Base-by-base conservation (phyloP, 2,888 invertebrate genomes). In the Noctuana brunneofusca region DNA sequence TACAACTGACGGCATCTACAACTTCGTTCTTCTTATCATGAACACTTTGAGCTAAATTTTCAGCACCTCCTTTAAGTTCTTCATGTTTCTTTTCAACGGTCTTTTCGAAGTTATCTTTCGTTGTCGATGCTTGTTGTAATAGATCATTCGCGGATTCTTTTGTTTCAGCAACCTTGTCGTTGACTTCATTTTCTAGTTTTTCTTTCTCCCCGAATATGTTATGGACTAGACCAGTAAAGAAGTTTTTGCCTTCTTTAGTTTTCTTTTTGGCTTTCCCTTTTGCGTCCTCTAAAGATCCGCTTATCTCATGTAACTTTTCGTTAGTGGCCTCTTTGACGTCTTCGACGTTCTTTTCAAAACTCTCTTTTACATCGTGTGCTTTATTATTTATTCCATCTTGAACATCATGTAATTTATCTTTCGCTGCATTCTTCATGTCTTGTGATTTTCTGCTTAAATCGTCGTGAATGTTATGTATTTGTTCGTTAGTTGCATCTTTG, bases 181-280 rank as follows among this genome's bases (percentile, higher is more conserved):
- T 89, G 0, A 89, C 74, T 65, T 86, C 88, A 63, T 83, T 83
- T 72, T 91, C 90, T 5, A 89, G 69, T 73, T 90, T 90, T 18
- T 91, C 91, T 70, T 90, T 92, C 59, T 89, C 88, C 6, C 89
- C 89, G 58, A 89, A 89, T 35, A 92, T 87, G 60, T 88, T 90
- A 4, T 87, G 84, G 1, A 90, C 89, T 41, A 92, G 71, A 16
- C 91, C 90, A 9, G 88, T 82, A 41, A 91, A 84, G 69, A 91
- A 91, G 68, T 79, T 84, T 65, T 91, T 90, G 2, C 90, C 84
- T 75, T 90, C 87, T 69, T 90, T 90, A 14, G 85, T 80, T 64
- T 89, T 89, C 72, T 90, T 88, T 67, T 89, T 88, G 0, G 79
- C 82, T 74, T 87, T 84, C 41, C 82, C 78, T 69, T 83, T 85